Base-by-base conservation (phyloP, 2,888 invertebrate genomes). In the Drosophila falleni region DNA sequence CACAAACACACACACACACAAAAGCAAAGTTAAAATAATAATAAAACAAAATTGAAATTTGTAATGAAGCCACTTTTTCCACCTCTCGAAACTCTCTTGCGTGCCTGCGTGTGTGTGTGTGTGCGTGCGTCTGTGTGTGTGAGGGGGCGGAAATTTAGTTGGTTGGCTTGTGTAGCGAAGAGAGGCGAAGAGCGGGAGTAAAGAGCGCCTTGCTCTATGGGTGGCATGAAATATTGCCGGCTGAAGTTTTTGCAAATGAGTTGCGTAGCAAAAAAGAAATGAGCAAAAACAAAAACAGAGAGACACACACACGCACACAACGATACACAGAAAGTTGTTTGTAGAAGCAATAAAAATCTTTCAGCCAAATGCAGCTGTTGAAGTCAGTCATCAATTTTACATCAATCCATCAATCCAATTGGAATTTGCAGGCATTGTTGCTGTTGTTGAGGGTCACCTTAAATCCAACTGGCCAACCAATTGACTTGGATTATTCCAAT, bases 11-110 rank as follows among this genome's bases (percentile, higher is more conserved):
- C 53, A 68, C 46, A 53, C 51, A 51, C 46, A 37, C 51, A 56
- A 63, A 77, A 15, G 47, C 54, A 49, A 67, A 73, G 60, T 55
- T 55, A 68, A 68, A 76, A 83, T 76, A 81, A 89, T 86, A 84
- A 89, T 82, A 89, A 89, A 89, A 90, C 81, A 89, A 90, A 90
- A 90, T 90, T 90, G 90, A 89, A 89, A 89, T 81, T 90, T 82
- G 89, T 90, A 90, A 89, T 89, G 87, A 90, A 89, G 90, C 89
- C 78, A 80, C 82, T 84, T 89, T 81, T 77, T 72, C 70, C 71
- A 63, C 58, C 72, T 65, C 44, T 65, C 16, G 37, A 58, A 64
- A 71, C 67, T 71, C 68, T 71, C 63, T 61, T 58, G 37, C 23
- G 51, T 71, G 61, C 63, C 10, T 63, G 39, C 60, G 56, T 29